Evolutionary conservation across 2,888 invertebrate genomes (phyloP).

Genomic region (Stramonita haemastoma): DNA sequence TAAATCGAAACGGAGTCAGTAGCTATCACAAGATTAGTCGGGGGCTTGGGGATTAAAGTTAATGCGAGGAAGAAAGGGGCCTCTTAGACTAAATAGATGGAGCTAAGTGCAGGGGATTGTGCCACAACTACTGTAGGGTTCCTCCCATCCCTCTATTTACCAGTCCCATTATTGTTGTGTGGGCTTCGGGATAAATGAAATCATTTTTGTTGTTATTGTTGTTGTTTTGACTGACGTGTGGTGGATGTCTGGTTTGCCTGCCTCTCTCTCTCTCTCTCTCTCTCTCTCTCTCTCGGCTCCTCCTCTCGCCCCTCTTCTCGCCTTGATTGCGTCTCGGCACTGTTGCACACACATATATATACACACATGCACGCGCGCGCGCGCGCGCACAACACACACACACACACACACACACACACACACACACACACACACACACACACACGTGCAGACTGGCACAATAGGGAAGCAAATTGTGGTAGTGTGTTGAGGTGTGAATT

Average conservation of each 20-base stretch:
- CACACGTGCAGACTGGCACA: too few relatives aligned
- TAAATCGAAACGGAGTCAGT: constrained; percentile 36
- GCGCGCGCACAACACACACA: too few relatives aligned
- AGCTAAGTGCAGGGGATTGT: neutral
- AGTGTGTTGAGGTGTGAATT: too few relatives aligned
- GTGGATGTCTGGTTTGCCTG: neutral
- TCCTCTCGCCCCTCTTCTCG: neutral
- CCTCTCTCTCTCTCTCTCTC: neutral
- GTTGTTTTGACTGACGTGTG: too few relatives aligned
- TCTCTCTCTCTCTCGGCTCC: constrained; percentile 8
- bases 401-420: too few relatives aligned
- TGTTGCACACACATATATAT: too few relatives aligned
- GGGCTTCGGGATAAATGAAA: too few relatives aligned
- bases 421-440: too few relatives aligned
- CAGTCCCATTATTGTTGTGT: neutral
- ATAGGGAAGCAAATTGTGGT: too few relatives aligned
- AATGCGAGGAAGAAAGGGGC: neutral
- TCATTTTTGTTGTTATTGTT: too few relatives aligned
- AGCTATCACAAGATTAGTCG: constrained; percentile 24
- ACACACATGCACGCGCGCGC: too few relatives aligned
- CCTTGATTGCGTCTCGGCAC: too few relatives aligned
- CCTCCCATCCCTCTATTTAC: neutral
- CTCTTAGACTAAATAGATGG: neutral
- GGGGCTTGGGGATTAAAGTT: constrained; percentile 9
- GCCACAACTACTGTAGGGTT: neutral